A percentile compares a stretch with the other conserved stretches of the same genome.
Conservation (phyloP, 2,888 invertebrate species). For the Portevinia maculata region DNA sequence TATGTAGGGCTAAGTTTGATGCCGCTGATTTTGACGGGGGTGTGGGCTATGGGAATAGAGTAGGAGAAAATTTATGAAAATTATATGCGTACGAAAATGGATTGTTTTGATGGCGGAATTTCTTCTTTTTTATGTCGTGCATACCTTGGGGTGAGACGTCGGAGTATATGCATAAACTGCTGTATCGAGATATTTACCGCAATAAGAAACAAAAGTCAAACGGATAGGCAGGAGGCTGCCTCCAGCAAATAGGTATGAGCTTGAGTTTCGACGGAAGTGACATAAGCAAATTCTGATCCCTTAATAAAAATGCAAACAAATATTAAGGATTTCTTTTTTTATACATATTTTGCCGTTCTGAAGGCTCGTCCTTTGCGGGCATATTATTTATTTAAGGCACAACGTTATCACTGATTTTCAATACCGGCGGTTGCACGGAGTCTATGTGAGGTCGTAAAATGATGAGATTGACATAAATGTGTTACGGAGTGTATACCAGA, state of each 20-base stretch:
- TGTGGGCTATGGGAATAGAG: too few relatives aligned
- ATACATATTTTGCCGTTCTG: neutral
- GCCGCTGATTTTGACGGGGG: constrained; percentile 1
- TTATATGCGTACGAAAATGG: constrained; percentile 71
- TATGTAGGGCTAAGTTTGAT: constrained; percentile 4
- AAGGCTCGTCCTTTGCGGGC: constrained; percentile 42
- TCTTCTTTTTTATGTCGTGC: constrained; percentile 34
- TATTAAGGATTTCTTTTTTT: constrained; percentile 35
- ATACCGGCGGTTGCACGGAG: constrained; percentile 30
- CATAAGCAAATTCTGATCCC: constrained; percentile 53
- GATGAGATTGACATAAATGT: constrained; percentile 71
- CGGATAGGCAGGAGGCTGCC: constrained; percentile 41
- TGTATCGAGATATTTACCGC: constrained; percentile 53
- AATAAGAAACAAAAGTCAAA: constrained; percentile 31
- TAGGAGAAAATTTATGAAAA: constrained; percentile 65
- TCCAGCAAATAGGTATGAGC: constrained; percentile 14
- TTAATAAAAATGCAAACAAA: constrained; percentile 71
- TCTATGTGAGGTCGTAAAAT: constrained; percentile 57
- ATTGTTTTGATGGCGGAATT: constrained; percentile 63
- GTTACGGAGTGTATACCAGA: constrained; percentile 26
- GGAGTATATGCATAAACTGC: neutral
- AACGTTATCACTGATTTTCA: constrained; percentile 71
- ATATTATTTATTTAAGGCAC: constrained; percentile 55
- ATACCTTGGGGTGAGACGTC: constrained; percentile 27
- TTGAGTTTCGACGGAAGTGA: constrained; percentile 17